These are phyloP conservation scores for Epirrhoe tristata DNA, from an alignment of 2,888 invertebrate species.

Conservation along the genomic window DNA sequence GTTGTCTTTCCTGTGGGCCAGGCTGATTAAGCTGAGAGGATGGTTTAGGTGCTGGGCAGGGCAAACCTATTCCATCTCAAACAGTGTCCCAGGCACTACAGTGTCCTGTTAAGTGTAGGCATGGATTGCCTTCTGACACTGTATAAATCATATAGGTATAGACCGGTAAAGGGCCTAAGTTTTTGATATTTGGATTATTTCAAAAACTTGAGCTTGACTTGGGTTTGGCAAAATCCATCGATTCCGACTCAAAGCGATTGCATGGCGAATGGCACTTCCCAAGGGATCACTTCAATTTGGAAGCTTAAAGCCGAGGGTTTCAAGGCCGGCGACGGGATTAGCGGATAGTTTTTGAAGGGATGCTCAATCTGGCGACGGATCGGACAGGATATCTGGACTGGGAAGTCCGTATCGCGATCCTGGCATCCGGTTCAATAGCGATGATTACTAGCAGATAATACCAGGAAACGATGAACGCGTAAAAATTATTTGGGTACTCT, in stretches of 20 bases:
- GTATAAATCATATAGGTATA: too few relatives aligned
- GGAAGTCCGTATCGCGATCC: conserved; percentile 19
- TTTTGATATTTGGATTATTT: background rate
- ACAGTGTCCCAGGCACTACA: too few relatives aligned
- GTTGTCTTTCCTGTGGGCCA: too few relatives aligned
- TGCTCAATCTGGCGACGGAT: conserved; percentile 18
- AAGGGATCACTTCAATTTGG: conserved; percentile 13
- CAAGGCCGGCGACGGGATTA: conserved; percentile 24
- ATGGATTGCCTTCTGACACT: too few relatives aligned
- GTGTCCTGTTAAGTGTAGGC: too few relatives aligned
- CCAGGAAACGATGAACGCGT: background rate
- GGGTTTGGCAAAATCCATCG: conserved; percentile 4
- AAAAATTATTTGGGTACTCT: background rate
- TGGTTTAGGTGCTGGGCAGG: too few relatives aligned
- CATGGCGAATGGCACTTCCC: conserved; percentile 13
- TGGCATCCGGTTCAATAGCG: conserved; percentile 5
- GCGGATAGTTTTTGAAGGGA: conserved; percentile 21
- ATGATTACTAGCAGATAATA: conserved; percentile 8
- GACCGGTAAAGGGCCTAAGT: too few relatives aligned
- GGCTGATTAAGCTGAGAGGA: too few relatives aligned
- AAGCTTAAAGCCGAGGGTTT: conserved; percentile 12
- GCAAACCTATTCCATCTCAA: too few relatives aligned
- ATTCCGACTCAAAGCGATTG: conserved; percentile 5
- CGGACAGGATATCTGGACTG: conserved; percentile 23
- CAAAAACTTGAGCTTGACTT: background rate